These are phyloP conservation scores for Saccostrea glomerata DNA, from an alignment of 1,140 invertebrate species.

Conservation along the genomic window DNA sequence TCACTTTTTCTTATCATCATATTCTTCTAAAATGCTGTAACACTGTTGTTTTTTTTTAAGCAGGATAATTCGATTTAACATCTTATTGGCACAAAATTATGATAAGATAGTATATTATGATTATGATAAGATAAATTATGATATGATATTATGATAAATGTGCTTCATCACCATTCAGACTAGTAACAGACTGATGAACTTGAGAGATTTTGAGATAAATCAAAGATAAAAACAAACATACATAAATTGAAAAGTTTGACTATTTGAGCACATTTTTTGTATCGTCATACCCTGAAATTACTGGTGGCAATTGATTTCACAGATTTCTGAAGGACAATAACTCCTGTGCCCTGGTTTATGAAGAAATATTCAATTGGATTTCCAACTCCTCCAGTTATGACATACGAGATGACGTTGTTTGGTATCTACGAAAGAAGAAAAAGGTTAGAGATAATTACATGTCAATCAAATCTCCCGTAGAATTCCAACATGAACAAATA, in stretches of 20 bases:
- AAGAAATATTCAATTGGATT: constrained; percentile 53
- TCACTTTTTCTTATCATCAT: not conserved
- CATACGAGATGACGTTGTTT: constrained; percentile 60
- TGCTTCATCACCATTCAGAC: too few relatives aligned
- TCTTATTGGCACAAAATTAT: not conserved
- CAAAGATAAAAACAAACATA: too few relatives aligned
- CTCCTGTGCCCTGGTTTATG: constrained; percentile 54
- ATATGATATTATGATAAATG: too few relatives aligned
- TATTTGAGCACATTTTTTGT: not conserved
- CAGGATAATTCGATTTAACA: not conserved
- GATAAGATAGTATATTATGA: too few relatives aligned
- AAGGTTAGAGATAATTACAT: not conserved
- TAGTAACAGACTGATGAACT: too few relatives aligned
- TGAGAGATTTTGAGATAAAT: too few relatives aligned
- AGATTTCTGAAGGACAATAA: constrained; percentile 51
- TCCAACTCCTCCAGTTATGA: constrained; percentile 41
- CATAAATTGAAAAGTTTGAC: too few relatives aligned
- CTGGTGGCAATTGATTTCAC: constrained; percentile 41
- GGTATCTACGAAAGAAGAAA: constrained; percentile 57
- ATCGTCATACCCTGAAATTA: constrained; percentile 55
- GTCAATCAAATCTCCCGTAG: too few relatives aligned
- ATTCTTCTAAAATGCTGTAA: not conserved
- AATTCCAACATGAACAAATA: too few relatives aligned
- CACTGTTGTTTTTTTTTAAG: not conserved
- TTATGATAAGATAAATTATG: too few relatives aligned